Evolutionary conservation across 2,797 vertebrate species (phyloP).

Genomic region (Ceryle rudis): DNA sequence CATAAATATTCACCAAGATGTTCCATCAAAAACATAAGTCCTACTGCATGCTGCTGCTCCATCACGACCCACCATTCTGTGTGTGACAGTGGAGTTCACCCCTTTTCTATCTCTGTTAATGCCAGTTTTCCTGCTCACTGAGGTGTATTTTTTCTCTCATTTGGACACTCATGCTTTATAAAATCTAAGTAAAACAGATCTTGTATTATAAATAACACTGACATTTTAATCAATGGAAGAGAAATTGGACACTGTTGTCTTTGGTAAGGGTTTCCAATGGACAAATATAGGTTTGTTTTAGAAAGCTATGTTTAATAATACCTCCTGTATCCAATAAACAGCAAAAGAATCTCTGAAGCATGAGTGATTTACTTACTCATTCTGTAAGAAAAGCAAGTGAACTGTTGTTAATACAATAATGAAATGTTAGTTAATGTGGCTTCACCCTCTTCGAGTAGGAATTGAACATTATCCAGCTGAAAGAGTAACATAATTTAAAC

Average conservation of each 20-base stretch:
- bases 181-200: not conserved
- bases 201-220: not conserved
- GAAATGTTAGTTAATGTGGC: constrained; percentile 54
- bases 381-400: constrained; percentile 52
- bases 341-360: constrained; percentile 34
- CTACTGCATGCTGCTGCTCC: not conserved
- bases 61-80: not conserved
- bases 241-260: not conserved
- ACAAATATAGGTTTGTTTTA: not conserved
- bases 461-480: constrained; percentile 38
- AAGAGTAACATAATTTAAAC: constrained; percentile 61
- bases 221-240: not conserved
- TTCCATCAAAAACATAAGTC: not conserved
- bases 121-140: not conserved
- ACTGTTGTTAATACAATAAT: constrained; percentile 69
- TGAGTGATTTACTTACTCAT: constrained; percentile 35
- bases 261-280: not conserved
- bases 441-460: not conserved
- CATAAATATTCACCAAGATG: not conserved
- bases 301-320: not conserved
- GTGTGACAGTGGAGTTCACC: fast-evolving
- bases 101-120: not conserved
- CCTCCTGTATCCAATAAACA: not conserved
- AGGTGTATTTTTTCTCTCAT: not conserved
- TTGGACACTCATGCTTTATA: not conserved